phyloP scores from a whole-genome alignment of 2,797 vertebrate genomes.

The Poliocrania exsul region DNA sequence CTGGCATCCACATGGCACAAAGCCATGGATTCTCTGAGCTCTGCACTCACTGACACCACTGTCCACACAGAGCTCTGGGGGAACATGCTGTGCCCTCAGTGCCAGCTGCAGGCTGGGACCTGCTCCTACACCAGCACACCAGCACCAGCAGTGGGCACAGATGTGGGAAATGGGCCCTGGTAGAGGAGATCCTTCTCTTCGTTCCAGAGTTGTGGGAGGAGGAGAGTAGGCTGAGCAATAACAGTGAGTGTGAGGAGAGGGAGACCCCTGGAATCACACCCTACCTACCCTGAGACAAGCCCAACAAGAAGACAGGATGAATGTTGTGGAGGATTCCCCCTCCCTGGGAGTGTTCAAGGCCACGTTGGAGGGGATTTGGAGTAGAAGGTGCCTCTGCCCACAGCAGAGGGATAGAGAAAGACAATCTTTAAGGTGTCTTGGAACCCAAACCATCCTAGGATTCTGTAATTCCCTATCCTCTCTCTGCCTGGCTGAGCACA shows the following conservation, averaged over 20 bases:
- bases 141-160: neutral
- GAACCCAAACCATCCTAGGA: too few species aligned
- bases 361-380: neutral
- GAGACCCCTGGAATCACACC: neutral
- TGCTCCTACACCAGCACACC: neutral
- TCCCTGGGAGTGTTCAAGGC: neutral
- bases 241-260: neutral
- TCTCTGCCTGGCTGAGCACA: neutral
- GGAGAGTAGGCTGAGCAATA: neutral
- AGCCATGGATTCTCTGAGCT: accelerated
- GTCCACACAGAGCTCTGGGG: neutral
- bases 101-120: neutral
- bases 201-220: neutral
- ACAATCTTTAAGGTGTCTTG: neutral
- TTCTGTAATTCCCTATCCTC: neutral
- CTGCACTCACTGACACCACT: neutral
- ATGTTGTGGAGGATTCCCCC: accelerated
- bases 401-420: neutral
- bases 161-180: neutral
- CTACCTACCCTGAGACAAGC: neutral
- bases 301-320: neutral
- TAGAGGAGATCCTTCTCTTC: neutral
- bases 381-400: neutral
- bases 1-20: neutral
- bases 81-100: neutral